Conservation (phyloP, 2,888 invertebrate species). For the Polyommatus iphigenia region DNA sequence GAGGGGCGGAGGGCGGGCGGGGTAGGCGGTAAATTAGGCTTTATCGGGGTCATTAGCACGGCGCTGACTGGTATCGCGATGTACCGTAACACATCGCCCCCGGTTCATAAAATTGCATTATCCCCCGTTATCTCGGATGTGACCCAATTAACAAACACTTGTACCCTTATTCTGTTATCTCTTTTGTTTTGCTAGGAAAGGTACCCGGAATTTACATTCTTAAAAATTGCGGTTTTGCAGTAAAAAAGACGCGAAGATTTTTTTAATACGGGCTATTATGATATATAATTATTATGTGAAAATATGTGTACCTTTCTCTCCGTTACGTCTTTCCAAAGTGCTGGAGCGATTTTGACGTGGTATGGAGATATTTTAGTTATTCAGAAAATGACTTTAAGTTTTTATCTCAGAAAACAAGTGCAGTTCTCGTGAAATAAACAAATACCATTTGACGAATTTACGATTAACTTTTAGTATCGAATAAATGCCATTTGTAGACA, state of each 20-base stretch:
- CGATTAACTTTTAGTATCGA: no score
- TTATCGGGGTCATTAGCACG: constrained; percentile 71
- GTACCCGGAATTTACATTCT: not conserved
- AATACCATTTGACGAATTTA: no score
- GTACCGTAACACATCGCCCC: constrained; percentile 43
- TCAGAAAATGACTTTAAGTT: no score
- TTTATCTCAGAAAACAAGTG: no score
- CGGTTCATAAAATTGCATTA: constrained; percentile 24
- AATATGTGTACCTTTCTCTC: no score
- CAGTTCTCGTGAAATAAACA: no score
- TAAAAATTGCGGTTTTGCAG: not conserved
- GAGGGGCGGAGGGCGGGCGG: constrained; percentile 4
- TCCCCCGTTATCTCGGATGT: constrained; percentile 2
- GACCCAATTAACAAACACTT: constrained; percentile 21
- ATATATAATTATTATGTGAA: no score
- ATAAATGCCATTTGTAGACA: no score
- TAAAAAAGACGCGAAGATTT: not conserved
- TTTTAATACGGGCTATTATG: not conserved
- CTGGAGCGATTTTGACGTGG: no score
- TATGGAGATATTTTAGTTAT: no score
- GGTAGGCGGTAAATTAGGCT: constrained; percentile 58
- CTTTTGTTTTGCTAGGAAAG: not conserved
- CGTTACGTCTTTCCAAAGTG: no score
- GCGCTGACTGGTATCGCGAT: constrained; percentile 62
- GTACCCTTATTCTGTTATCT: constrained; percentile 12